Evolutionary conservation across 2,888 invertebrate genomes (phyloP).

Genomic region (Cerceris ruficornis): DNA sequence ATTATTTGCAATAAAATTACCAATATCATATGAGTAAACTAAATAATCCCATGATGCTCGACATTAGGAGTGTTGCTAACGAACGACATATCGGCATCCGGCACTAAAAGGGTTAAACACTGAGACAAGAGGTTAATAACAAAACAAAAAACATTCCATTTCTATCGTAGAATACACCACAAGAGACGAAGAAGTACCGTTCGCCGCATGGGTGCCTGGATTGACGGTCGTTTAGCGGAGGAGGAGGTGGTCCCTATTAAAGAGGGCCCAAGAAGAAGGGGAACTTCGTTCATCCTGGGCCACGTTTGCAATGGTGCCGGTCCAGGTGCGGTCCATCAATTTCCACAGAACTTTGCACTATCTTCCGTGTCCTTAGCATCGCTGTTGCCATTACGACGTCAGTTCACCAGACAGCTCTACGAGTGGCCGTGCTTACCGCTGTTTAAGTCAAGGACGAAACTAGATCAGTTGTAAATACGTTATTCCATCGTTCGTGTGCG

Average conservation of each 20-base stretch:
- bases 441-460: constrained; percentile 80
- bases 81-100: no score
- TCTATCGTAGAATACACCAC: constrained; percentile 71
- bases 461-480: constrained; percentile 66
- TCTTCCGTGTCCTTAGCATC: constrained; percentile 51
- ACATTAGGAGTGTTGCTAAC: no score
- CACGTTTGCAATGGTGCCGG: constrained; percentile 75
- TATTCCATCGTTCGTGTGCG: constrained; percentile 25
- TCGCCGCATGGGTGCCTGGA: constrained; percentile 82
- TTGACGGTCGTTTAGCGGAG: constrained; percentile 78
- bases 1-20: no score
- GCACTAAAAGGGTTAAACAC: no score
- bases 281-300: constrained; percentile 65
- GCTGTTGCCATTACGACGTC: constrained; percentile 74
- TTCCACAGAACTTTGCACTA: constrained; percentile 43
- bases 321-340: constrained; percentile 54
- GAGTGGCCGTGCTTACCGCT: constrained; percentile 78
- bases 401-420: constrained; percentile 77
- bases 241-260: constrained; percentile 76
- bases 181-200: constrained; percentile 75
- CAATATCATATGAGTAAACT: no score
- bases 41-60: no score
- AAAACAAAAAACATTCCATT: no score
- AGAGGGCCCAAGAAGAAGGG: constrained; percentile 63
- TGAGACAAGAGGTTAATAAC: no score